Evolutionary conservation across 2,797 vertebrate species (phyloP).

Genomic region (Hipposideros larvatus): DNA sequence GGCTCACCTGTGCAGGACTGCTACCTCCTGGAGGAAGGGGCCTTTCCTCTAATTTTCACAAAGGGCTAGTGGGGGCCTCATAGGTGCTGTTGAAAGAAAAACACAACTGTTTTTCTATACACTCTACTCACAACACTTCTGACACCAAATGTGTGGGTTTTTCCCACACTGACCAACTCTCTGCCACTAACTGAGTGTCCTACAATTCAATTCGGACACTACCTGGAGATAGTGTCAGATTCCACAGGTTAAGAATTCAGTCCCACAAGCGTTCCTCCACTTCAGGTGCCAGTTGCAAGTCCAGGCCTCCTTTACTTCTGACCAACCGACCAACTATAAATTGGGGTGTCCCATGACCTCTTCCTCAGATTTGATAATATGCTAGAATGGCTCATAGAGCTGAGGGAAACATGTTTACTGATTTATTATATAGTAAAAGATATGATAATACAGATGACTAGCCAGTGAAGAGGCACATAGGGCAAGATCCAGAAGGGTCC

Average conservation of each 20-base stretch:
- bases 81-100: background rate
- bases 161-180: background rate
- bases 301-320: background rate
- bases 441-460: background rate
- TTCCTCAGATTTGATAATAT: background rate
- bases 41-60: conserved; percentile 33
- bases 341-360: background rate
- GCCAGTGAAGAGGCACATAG: background rate
- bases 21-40: background rate
- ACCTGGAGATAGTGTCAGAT: background rate
- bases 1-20: background rate
- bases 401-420: background rate
- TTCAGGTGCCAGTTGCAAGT: background rate
- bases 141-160: background rate
- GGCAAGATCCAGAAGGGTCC: background rate
- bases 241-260: background rate
- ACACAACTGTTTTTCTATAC: background rate
- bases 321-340: background rate
- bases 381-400: background rate
- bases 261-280: background rate
- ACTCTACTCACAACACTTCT: background rate
- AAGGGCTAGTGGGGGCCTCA: background rate
- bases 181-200: background rate
- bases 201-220: background rate
- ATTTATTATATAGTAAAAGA: background rate